Evolutionary conservation across 2,797 vertebrate species (phyloP), one percentile per base, ranked within the genome.

Genomic region (Meda fulgida): DNA sequence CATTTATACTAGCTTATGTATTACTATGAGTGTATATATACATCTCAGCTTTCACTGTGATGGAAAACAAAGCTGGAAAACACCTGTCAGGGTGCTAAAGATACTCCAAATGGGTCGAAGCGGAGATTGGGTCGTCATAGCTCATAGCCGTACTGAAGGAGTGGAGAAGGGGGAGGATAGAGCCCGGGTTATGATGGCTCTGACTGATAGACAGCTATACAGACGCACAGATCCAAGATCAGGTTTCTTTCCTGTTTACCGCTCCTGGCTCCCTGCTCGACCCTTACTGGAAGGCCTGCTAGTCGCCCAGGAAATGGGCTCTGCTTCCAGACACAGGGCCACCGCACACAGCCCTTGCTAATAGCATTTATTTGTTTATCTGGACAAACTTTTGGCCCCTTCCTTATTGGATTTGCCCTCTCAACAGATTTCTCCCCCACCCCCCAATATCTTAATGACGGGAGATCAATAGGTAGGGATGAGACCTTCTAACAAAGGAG

Each of bases 321-420:
- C 93, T 92, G 92, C 93, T 95, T 95, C 95, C 95, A 94, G 94
- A 92, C 73, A 89, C 94, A 91, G 91, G 88, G 91, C 90, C 89
- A 80, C 77, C 91, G 91, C 89, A 93, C 91, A 92, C 93, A 90
- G 93, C 89, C 60, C 81, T 76, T 90, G 76, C 93, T 95, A 96
- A 96, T 95, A 92, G 92, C 94, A 94, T 95, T 96, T 95, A 95
- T 95, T 94, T 96, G 95, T 94, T 95, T 95, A 95, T 95, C 95
- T 94, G 94, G 93, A 93, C 84, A 94, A 94, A 89, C 95, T 94
- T 95, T 95, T 93, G 93, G 94, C 93, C 93, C 86, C 90, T 91
- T 92, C 91, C 93, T 96, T 95, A 95, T 96, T 94, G 85, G 79
- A 94, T 95, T 95, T 94, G 91, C 92, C 92, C 84, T 87, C 93